Conservation (phyloP, 2,113 vertebrate genomes). For the Nibea coibor region DNA sequence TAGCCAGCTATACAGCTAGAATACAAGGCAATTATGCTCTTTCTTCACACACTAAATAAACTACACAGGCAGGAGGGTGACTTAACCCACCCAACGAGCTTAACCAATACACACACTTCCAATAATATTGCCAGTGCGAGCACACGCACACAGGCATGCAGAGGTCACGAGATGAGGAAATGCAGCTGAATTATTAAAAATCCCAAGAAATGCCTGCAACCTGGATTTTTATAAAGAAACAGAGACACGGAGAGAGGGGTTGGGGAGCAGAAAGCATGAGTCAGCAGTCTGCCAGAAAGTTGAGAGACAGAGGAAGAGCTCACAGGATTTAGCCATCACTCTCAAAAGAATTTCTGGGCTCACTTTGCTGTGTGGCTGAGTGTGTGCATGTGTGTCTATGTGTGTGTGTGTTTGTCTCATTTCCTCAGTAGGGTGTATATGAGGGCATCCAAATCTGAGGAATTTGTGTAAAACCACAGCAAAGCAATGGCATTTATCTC, state of each 20-base stretch:
- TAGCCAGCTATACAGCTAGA: slow-evolving; percentile 30
- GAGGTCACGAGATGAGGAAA: slow-evolving; percentile 43
- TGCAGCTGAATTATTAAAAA: slow-evolving; percentile 60
- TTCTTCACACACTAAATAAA: slow-evolving; percentile 20
- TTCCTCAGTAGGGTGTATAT: slow-evolving; percentile 1
- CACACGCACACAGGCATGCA: slow-evolving; percentile 37
- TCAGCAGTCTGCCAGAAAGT: slow-evolving; percentile 64
- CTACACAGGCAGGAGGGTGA: slow-evolving; percentile 2
- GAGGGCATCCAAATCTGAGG: slow-evolving; percentile 25
- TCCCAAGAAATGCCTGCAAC: slow-evolving; percentile 45
- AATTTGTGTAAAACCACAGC: slow-evolving; percentile 33
- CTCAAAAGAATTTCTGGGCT: slow-evolving; percentile 57
- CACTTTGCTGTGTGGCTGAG: slow-evolving; percentile 20
- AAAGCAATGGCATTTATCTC: slow-evolving; percentile 11
- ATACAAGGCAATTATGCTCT: slow-evolving; percentile 21
- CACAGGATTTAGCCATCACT: slow-evolving; percentile 59
- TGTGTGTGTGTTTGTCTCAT: slow-evolving; percentile 6
- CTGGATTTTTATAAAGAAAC: slow-evolving; percentile 19
- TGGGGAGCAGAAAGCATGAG: slow-evolving; percentile 43
- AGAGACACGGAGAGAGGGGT: not conserved
- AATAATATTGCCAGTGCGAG: slow-evolving; percentile 16
- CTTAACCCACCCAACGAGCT: slow-evolving; percentile 19
- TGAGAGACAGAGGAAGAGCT: slow-evolving; percentile 54
- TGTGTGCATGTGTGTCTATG: slow-evolving; percentile 10
- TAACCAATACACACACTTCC: slow-evolving; percentile 23